Evolutionary conservation across 2,888 invertebrate genomes (phyloP), one percentile per base, ranked within the genome.

Genomic region (Cheilosia variabilis): DNA sequence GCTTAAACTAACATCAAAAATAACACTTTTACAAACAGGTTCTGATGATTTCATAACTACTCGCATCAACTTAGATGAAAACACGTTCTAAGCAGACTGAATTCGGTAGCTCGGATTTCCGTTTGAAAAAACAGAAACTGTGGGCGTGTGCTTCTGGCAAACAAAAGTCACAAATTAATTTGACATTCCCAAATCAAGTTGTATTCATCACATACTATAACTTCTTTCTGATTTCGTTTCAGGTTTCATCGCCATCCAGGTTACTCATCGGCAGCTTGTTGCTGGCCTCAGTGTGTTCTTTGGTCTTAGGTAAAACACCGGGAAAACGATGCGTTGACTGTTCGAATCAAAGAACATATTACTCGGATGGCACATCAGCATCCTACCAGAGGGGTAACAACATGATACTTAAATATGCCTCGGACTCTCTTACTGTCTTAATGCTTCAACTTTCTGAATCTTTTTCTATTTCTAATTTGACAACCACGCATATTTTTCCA

Each of bases 251-350:
- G 13, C 75, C 73, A 68, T 75, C 63, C 41, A 55, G 43, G 31
- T 15, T 66, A 47, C 52, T 72, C 41, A 62, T 60, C 43, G 37
- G 50, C 43, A 69, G 73, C 19, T 31, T 81, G 63, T 31, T 68
- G 57, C 60, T 81, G 45, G 19, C 47, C 17, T 45, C 69, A 9
- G 55, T 69, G 52, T 68, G 75, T 47, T 62, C 72, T 63, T 17
- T 63, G 45, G 81, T 87, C 65, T 60, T 88, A 87, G 91, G 90
- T 88, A 91, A 91, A 88, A 89, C 90, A 86, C 17, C 90, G n/a
- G 89, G 89, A 79, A 89, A 88, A 73, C 90, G 91, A 77, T 91
- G 91, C 88, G 87, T 89, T 34, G 89, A 90, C 75, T 91, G 91
- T 87, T 88, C 90, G 68, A 90, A 91, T 73, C 82, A 87, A 65